Conservation (phyloP, 2,888 invertebrate genomes). For the Andrena marginata region DNA sequence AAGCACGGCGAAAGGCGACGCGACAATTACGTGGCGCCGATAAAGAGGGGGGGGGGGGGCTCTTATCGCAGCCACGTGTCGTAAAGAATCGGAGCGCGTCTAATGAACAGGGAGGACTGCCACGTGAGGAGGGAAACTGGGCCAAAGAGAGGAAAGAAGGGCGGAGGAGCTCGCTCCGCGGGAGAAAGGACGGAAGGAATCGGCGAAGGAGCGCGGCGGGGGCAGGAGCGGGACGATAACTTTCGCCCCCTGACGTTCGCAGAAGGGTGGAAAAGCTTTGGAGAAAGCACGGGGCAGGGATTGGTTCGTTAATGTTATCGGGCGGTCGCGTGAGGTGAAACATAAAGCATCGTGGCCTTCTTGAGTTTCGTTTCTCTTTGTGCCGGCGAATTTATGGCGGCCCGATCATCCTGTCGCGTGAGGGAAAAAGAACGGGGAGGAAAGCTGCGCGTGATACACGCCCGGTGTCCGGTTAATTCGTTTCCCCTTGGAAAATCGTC, state of each 20-base stretch:
- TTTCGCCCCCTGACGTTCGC: slow-evolving; percentile 39
- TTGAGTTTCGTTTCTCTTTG: slow-evolving; percentile 71
- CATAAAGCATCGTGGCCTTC: slow-evolving; percentile 74
- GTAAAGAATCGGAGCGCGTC: slow-evolving; percentile 18
- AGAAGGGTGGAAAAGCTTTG: slow-evolving; percentile 49
- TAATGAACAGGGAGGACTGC: slow-evolving; percentile 11
- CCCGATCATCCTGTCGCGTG: slow-evolving; percentile 66
- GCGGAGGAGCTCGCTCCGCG: background rate
- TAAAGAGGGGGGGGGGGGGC: slow-evolving; percentile 4
- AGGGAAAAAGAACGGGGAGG: slow-evolving; percentile 47
- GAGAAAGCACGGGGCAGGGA: slow-evolving; percentile 51
- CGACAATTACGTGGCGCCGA: slow-evolving; percentile 10
- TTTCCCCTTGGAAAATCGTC: slow-evolving; percentile 39
- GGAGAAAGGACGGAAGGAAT: background rate
- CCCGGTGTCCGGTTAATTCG: slow-evolving; percentile 39
- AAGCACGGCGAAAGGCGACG: background rate
- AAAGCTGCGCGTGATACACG: slow-evolving; percentile 26
- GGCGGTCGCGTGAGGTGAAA: slow-evolving; percentile 77
- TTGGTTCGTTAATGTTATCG: slow-evolving; percentile 80
- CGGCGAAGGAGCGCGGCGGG: background rate
- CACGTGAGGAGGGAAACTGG: slow-evolving; percentile 24
- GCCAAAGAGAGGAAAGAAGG: slow-evolving; percentile 21
- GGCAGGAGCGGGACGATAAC: slow-evolving; percentile 58
- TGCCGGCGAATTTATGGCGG: slow-evolving; percentile 62
- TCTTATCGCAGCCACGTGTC: background rate